Conservation (phyloP, 2,797 vertebrate species). For the Acanthurus tractus region DNA sequence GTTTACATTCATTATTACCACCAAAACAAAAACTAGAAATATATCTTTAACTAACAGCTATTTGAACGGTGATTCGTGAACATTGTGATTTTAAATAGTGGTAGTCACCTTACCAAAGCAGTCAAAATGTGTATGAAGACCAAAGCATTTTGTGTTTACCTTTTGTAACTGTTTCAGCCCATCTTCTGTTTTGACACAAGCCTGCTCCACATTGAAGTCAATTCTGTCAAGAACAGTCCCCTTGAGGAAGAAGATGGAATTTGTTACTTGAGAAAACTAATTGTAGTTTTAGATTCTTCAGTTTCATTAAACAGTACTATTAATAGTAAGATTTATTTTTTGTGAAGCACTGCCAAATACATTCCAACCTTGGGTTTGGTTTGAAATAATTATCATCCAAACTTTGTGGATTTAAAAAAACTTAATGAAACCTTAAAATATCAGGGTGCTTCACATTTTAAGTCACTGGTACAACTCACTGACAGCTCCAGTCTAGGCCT, state of each 20-base stretch:
- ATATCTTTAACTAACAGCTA: background rate
- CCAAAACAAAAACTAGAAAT: background rate
- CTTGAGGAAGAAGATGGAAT: conserved; percentile 74
- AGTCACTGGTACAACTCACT: background rate
- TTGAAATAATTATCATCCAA: background rate
- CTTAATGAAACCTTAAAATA: background rate
- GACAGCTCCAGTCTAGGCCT: background rate
- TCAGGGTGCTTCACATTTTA: background rate
- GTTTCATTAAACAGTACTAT: background rate
- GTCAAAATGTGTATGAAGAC: background rate
- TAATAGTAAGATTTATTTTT: background rate
- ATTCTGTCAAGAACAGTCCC: conserved; percentile 98
- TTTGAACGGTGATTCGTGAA: background rate
- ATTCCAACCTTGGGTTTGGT: background rate
- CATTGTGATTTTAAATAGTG: background rate
- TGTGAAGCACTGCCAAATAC: background rate
- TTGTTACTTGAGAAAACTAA: background rate
- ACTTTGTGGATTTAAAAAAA: background rate
- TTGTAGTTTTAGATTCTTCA: background rate
- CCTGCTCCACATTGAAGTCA: conserved; percentile 97
- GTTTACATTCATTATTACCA: background rate
- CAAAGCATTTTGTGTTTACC: conserved; percentile 80
- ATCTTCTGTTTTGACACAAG: conserved; percentile 96
- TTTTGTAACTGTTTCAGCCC: conserved; percentile 97
- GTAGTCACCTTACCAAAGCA: background rate